Evolutionary conservation across 2,888 invertebrate species (phyloP), one percentile per base, ranked within the genome.

Genomic region (Lycia hirtaria): DNA sequence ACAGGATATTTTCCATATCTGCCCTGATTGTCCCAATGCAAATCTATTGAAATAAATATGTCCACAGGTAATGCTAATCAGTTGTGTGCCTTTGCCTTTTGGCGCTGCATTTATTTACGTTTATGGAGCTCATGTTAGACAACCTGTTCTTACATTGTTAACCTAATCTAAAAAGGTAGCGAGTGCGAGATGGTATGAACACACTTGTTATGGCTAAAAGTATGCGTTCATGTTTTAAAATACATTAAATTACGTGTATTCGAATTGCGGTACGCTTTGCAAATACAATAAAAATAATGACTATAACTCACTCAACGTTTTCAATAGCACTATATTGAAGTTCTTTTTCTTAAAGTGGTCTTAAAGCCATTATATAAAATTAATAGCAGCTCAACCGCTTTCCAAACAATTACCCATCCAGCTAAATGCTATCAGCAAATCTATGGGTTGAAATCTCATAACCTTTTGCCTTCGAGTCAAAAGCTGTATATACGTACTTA

Each of bases 361-460:
- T 83, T 79, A 65, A 76, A 76, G 76, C 83, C 84, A 88, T 89
- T 88, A 88, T 85, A 81, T 75, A 77, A 84, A 87, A 86, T 89
- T 86, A 88, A 88, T 87, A 83, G 85, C 82, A 81, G 24, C 9
- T 41, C 41, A 26, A 17, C 6, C 73, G 78, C 79, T 85, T 87
- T 78, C 81, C 87, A 87, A 89, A 90, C 89, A 88, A 90, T 89
- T 88, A 87, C 82, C 78, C 78, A 81, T 78, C 78, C 86, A 76
- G 84, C 83, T 87, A 84, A 89, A 89, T 85, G 86, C 85, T 88
- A 90, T 89, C 88, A 83, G 84, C 77, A 73, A 83, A 88, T 89
- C 88, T 88, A 83, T 85, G 83, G 88, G 82, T 87, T 81, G 81
- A 87, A 85, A 89, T 89, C 88, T 88, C 80, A 78, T 88, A 88